These are phyloP conservation scores for Pseudomyrmex dendroicus DNA, from an alignment of 1,140 invertebrate species.

Conservation along the genomic window DNA sequence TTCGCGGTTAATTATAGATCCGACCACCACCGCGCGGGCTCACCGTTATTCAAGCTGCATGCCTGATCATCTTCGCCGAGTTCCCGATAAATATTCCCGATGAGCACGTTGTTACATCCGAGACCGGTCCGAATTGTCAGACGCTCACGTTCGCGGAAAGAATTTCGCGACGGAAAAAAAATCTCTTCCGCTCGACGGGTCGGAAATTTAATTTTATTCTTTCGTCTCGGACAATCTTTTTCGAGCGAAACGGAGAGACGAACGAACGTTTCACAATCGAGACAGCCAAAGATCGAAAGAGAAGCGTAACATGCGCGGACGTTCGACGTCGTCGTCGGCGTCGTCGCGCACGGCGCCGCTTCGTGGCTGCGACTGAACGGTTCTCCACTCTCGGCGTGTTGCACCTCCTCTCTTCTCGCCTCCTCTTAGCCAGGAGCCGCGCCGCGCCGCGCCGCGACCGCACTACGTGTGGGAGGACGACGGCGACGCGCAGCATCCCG, in stretches of 20 bases:
- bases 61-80: background rate
- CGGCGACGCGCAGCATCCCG: slow-evolving; percentile 52
- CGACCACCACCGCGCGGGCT: slow-evolving; percentile 8
- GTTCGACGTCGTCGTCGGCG: slow-evolving; percentile 21
- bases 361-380: slow-evolving; percentile 79
- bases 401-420: slow-evolving; percentile 7
- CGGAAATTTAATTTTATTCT: slow-evolving; percentile 20
- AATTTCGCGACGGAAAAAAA: background rate
- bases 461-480: slow-evolving; percentile 28
- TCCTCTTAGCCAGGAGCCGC: slow-evolving; percentile 30
- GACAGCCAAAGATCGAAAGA: background rate
- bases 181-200: slow-evolving; percentile 23
- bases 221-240: background rate
- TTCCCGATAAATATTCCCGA: slow-evolving; percentile 19
- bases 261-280: slow-evolving; percentile 19
- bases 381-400: slow-evolving; percentile 39
- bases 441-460: slow-evolving; percentile 3
- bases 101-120: background rate
- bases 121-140: background rate
- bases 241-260: background rate
- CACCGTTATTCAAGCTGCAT: slow-evolving; percentile 10
- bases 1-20: slow-evolving; percentile 53
- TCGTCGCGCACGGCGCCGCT: slow-evolving; percentile 76
- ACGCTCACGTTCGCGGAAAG: background rate
- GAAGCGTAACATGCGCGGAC: background rate